Base-by-base conservation (phyloP, 2,888 invertebrate genomes). In the Pristionchus maxplancki region DNA sequence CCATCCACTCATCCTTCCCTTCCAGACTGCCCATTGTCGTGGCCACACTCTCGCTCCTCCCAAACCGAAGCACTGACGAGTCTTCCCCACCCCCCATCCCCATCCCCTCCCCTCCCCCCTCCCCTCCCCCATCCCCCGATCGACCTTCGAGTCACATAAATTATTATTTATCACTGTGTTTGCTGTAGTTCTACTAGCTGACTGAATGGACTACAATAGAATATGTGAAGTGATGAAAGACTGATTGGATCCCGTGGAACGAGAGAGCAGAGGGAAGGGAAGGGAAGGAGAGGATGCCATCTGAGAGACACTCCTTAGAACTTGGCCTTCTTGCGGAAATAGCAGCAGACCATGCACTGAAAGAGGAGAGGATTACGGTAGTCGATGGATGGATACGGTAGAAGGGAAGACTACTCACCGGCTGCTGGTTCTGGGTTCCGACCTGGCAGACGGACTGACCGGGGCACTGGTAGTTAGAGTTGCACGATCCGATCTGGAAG, bases 381-480 rank as follows among this genome's bases (percentile, higher is more conserved):
- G 40, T 37, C 44, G 9, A 40, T 62, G n/a, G 44, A 78, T 78
- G 20, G 71, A 74, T 74, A 48, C 44, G 44, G 78, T 78, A 78
- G 78, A 48, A 34, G 11, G 31, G 58, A n/a, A 81, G 20, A 53
- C 31, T 90, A 92, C 90, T 64, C 37, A 91, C 91, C 90, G 91
- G 92, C 87, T 91, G 90, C 89, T 90, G 90, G 87, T 91, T 90
- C 88, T 90, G 91, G 87, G 93, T 92, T 87, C 94, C 94, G 74
- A 94, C 93, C 89, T 94, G 94, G 91, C 94, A 94, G 85, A 94
- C 93, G 44, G 93, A 93, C 89, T 93, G 93, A 84, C 94, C 94
- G 84, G 94, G 94, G 89, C 94, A 94, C 89, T 94, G 94, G 91
- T 92, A 94, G 91, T 93, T 94, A 83, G 91, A 90, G 88, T 93